Evolutionary conservation across 2,888 invertebrate species (phyloP), one percentile per base, ranked within the genome.

Genomic region (Scaptomyza reducta): DNA sequence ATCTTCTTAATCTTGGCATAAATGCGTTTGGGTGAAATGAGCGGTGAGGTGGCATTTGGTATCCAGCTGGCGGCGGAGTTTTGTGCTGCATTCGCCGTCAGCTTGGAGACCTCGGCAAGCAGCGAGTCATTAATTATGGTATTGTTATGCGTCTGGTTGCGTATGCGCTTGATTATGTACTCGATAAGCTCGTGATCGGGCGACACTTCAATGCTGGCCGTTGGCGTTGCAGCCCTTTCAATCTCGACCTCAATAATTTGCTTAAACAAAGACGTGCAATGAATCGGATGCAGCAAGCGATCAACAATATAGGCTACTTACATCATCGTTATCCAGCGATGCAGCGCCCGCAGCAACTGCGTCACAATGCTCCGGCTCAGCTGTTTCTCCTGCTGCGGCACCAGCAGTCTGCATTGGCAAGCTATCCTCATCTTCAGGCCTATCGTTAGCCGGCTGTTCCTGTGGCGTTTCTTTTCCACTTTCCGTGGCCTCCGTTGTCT

Each of bases 1-100:
- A 89, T 78, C 50, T 89, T 89, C 58, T 89, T 91, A 16, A 91
- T 90, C 70, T 89, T 90, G 14, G 89, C 80, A 71, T 89, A 91
- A 33, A 91, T 89, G 58, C 91, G 91, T 44, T 91, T 91, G 5
- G 91, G 90, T 7, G 92, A 89, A 59, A 91, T 89, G 16, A 82
- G 61, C 9, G 82, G 68, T 25, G 83, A 71, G 9, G 76, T 58
- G n/a, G 71, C 49, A 29, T 65, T 70, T 6, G 77, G 70, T 2
- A 70, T 63, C 74, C 74, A 79, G 58, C 71, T 84, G 58, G 82
- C 71, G 38, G 76, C 77, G n/a, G 79, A 85, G 59, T 88, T 90
- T 27, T 90, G 90, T 9, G 89, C 91, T 2, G 90, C 88, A 6
- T 86, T 87, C 4, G 90, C 90, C 7, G 91, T 91, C 49, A 91